phyloP scores from a whole-genome alignment of 1,140 invertebrate genomes.

The Leptestheria dahalacensis region DNA sequence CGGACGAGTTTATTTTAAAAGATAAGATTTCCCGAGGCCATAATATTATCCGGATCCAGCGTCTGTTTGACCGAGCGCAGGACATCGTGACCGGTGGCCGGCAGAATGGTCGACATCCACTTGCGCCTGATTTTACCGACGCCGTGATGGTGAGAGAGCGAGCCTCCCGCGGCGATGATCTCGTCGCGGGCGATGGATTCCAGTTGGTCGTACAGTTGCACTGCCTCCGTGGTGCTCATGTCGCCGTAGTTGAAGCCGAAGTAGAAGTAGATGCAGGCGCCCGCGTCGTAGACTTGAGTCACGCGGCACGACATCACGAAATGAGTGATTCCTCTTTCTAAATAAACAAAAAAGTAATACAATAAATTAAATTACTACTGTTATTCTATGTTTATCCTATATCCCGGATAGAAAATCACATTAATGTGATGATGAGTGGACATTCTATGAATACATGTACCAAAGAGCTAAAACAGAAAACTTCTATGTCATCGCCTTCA shows the following conservation, averaged over 20 bases:
- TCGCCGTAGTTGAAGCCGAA: conserved; percentile 73
- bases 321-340: conserved; percentile 38
- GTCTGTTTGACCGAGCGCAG: conserved; percentile 66
- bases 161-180: conserved; percentile 57
- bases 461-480: no score
- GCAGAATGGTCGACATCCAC: conserved; percentile 38
- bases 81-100: conserved; percentile 41
- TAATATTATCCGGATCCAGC: conserved; percentile 87
- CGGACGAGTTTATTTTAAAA: not conserved
- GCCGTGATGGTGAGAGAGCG: conserved; percentile 86
- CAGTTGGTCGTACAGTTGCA: conserved; percentile 31
- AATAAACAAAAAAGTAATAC: conserved; percentile 27
- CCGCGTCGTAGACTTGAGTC: conserved; percentile 92
- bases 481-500: no score
- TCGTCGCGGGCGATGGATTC: conserved; percentile 75
- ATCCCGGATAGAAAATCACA: no score
- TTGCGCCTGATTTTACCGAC: conserved; percentile 80
- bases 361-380: no score
- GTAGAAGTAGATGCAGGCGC: conserved; percentile 96
- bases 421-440: no score
- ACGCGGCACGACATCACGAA: conserved; percentile 66
- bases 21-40: conserved; percentile 67
- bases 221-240: conserved; percentile 54
- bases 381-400: no score
- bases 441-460: no score